A percentile compares a stretch with the other conserved stretches of the same genome.
These are phyloP conservation scores for Drosophila orena DNA, from an alignment of 1,140 invertebrate species.

Conservation along the genomic window DNA sequence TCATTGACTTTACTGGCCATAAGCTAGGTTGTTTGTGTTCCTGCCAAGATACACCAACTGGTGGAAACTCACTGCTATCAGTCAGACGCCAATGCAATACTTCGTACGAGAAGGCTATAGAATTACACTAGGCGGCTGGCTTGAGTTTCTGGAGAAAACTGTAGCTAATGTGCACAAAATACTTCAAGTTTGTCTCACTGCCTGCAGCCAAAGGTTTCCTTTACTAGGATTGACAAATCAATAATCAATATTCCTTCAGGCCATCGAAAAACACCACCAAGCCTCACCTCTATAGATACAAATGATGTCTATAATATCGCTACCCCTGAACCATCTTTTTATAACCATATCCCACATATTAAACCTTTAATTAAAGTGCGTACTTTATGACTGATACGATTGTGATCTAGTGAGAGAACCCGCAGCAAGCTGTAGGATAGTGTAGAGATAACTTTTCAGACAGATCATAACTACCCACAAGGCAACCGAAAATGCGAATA, in stretches of 20 bases:
- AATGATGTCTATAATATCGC: slow-evolving; percentile 10
- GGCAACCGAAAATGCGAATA: slow-evolving; percentile 67
- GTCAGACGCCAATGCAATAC: slow-evolving; percentile 76
- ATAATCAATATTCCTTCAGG: no score
- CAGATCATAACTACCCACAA: slow-evolving; percentile 53
- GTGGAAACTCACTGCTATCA: slow-evolving; percentile 69
- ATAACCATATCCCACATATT: slow-evolving; percentile 14
- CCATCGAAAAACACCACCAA: background rate
- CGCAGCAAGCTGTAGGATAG: slow-evolving; percentile 57
- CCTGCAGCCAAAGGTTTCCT: background rate
- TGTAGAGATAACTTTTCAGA: slow-evolving; percentile 55
- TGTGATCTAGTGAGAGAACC: slow-evolving; percentile 34
- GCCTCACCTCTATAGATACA: no score
- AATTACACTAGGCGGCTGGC: slow-evolving; percentile 65
- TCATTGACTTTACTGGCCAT: slow-evolving; percentile 72
- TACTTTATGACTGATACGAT: slow-evolving; percentile 24
- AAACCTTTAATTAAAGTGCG: slow-evolving; percentile 9
- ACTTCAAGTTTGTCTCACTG: background rate
- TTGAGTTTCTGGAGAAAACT: background rate
- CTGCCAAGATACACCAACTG: slow-evolving; percentile 54
- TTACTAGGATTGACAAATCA: no score
- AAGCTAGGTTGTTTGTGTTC: slow-evolving; percentile 42
- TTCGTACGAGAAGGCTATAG: slow-evolving; percentile 52
- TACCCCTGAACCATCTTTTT: slow-evolving; percentile 13
- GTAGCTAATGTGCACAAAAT: background rate